Base-by-base conservation (phyloP, 53 echinoderm and acorn worm species). In the Mesocentrotus franciscanus region DNA sequence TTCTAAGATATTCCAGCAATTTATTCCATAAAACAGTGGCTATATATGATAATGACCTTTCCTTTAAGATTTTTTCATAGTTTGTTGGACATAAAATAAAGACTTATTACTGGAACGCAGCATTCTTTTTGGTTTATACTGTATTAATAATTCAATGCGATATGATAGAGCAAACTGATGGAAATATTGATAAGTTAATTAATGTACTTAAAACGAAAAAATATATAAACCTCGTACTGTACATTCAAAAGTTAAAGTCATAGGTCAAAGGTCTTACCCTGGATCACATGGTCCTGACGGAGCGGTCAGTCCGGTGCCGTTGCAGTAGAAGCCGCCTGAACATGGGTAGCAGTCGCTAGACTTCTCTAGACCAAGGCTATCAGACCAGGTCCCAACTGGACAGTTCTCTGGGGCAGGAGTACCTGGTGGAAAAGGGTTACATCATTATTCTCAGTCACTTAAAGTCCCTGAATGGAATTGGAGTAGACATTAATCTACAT, bases 241-340 rank as follows among this genome's bases (percentile, higher is more conserved):
- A 87, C 26, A 13, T 56, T 58, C 12, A 87, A 87, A 87, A n/a
- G 75, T 27, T n/a, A 75, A 75, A 75, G 87, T 87, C 87, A 87
- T 26, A 85, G 56, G 58, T 85, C 33, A 57, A n/a, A 87, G 87
- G 91, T 32, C 96, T 94, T 95, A 99, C 99, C 99, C 97, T 36
- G 97, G 98, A 17, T 98, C 97, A 96, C 99, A 99, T 3, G 99
- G 97, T 33, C 99, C 99, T 61, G 98, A 98, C 81, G 99, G 98
- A 75, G 93, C 93, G 20, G 96, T 99, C 72, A 99, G 96, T 49
- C 99, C 99, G 12, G 99, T 99, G 0, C 99, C 99, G 81, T 99
- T 99, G 89, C 99, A 99, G 95, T 98, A 99, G 96, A 96, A 96
- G 8, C 99, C 99, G 8, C 98, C 99, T 14, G 94, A 59, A 56